Conservation (phyloP, 2,888 invertebrate genomes). For the Diarsia rubi region DNA sequence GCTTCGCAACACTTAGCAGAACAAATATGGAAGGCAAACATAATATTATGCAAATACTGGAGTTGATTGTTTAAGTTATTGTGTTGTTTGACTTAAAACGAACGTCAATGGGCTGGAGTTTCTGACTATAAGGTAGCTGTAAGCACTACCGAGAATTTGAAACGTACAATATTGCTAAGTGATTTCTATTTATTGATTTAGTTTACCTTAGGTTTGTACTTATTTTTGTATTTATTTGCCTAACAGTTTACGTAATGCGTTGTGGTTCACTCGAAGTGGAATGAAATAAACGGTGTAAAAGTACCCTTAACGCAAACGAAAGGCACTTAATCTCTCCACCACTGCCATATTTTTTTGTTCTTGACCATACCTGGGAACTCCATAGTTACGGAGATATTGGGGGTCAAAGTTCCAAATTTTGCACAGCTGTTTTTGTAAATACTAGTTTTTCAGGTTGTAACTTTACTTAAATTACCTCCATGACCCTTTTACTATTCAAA, state of each 20-base stretch:
- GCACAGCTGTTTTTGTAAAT: too few species aligned
- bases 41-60: conserved; percentile 53
- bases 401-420: too few species aligned
- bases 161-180: background rate
- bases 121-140: conserved; percentile 41
- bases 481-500: too few species aligned
- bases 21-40: conserved; percentile 61
- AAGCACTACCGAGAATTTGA: conserved; percentile 10
- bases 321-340: too few species aligned
- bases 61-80: conserved; percentile 59
- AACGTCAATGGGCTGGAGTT: conserved; percentile 56
- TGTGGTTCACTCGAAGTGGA: background rate
- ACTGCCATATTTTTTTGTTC: too few species aligned
- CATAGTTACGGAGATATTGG: too few species aligned
- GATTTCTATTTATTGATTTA: background rate
- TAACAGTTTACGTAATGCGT: background rate
- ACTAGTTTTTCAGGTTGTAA: too few species aligned
- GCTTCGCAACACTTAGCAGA: conserved; percentile 54
- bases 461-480: too few species aligned
- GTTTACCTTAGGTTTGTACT: background rate
- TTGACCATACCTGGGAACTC: too few species aligned
- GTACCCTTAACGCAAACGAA: too few species aligned
- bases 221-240: background rate
- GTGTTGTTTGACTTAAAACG: conserved; percentile 58
- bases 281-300: too few species aligned